phyloP scores from a whole-genome alignment of 2,888 invertebrate species.

The Cerastoderma edule region DNA sequence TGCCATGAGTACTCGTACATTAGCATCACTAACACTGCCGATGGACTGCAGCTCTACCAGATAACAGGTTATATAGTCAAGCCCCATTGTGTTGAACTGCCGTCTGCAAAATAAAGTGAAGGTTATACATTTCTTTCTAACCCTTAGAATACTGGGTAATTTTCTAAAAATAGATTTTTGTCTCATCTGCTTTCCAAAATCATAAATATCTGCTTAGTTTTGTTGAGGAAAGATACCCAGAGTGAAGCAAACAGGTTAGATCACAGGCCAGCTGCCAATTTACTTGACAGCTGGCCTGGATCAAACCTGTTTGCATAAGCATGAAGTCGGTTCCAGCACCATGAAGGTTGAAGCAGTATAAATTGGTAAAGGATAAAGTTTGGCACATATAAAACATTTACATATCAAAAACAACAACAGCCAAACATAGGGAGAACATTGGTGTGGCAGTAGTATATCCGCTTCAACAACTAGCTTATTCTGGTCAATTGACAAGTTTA shows the following conservation, averaged over 20 bases:
- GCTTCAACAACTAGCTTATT: too few relatives aligned
- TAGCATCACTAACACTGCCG: constrained; percentile 86
- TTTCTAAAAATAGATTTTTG: neutral
- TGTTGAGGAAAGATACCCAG: neutral
- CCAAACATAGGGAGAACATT: too few relatives aligned
- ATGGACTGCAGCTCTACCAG: constrained; percentile 89
- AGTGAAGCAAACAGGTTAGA: neutral
- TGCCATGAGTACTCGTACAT: constrained; percentile 87
- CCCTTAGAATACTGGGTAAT: too few relatives aligned
- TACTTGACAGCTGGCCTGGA: neutral
- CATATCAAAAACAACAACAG: too few relatives aligned
- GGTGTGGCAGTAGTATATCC: too few relatives aligned
- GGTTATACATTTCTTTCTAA: too few relatives aligned
- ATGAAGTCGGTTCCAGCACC: too few relatives aligned
- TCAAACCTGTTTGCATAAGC: too few relatives aligned
- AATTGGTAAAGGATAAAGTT: too few relatives aligned
- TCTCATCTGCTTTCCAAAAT: neutral
- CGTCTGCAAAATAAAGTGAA: constrained; percentile 86
- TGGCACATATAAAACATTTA: too few relatives aligned
- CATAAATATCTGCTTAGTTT: neutral
- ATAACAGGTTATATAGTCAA: constrained; percentile 90
- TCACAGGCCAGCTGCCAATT: neutral
- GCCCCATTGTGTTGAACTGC: constrained; percentile 88
- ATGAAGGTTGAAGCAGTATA: too few relatives aligned
- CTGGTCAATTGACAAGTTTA: too few relatives aligned